Evolutionary conservation across 2,113 vertebrate species (phyloP), one percentile per base, ranked within the genome.

Genomic region (Butorides virescens): DNA sequence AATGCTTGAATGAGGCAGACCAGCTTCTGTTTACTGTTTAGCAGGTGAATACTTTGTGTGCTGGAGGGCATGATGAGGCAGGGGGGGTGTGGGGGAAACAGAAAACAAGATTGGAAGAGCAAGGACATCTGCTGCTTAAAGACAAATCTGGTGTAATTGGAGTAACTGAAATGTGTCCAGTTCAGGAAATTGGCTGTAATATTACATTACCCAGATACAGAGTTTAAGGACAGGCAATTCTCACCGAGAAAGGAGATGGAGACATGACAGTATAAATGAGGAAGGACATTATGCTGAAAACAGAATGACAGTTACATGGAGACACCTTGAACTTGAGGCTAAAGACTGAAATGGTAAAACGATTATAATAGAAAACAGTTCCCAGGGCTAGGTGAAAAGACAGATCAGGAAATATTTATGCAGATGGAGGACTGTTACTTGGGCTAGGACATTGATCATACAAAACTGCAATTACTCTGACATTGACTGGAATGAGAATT

Each of bases 351-450:
- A 92, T 84, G 80, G 77, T 76, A 70, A 90, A 97, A 79, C 56
- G 62, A 73, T 71, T 76, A 61, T 66, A 94, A 86, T 62, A 67
- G 93, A 91, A 95, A 93, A 88, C 83, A 90, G 93, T 96, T 95
- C 80, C 80, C 65, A 76, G 93, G 83, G 88, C 83, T 95, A 88
- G 82, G 67, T 92, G 93, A 94, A 89, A 88, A 88, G 70, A 78
- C 70, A 94, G 58, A 85, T 90, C 62, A 78, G 86, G 87, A 90
- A 85, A 91, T 90, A 93, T 85, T 96, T 96, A 95, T 94, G 84
- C 74, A 91, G 80, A 92, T 44, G 13, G 83, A 47, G 47, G 36
- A 70, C 76, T 90, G 68, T 80, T 80, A 73, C 82, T 92, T 93
- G 81, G 56, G 50, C 59, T 87, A 83, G 92, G 76, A 66, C 93